These are phyloP conservation scores for Anhinga rufa DNA, from an alignment of 2,113 vertebrate genomes.

Conservation along the genomic window DNA sequence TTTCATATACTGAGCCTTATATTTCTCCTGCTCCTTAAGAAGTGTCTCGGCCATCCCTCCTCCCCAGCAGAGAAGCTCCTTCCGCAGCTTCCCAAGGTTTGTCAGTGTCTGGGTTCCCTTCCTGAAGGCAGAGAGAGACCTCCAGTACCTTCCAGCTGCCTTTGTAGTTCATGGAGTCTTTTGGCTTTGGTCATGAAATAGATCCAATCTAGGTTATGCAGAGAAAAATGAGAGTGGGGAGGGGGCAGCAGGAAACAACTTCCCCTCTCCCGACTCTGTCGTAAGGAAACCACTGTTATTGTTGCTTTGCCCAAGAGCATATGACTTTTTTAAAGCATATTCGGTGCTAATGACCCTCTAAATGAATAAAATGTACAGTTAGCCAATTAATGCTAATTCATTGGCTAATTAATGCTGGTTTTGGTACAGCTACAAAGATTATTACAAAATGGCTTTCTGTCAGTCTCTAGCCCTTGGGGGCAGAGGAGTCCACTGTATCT, in stretches of 20 bases:
- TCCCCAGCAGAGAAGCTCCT: neutral
- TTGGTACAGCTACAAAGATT: neutral
- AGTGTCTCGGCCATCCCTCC: neutral
- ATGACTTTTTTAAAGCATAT: neutral
- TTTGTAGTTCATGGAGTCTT: neutral
- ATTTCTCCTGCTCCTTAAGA: neutral
- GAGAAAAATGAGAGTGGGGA: neutral
- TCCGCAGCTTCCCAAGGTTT: neutral
- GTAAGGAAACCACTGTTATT: neutral
- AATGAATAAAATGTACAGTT: conserved; percentile 3
- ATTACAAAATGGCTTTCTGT: conserved; percentile 5
- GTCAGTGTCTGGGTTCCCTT: neutral
- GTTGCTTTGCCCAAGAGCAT: neutral
- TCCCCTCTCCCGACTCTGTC: neutral
- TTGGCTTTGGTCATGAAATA: neutral
- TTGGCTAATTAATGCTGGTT: neutral
- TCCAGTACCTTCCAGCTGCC: neutral
- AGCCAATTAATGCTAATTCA: neutral
- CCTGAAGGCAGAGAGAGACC: neutral
- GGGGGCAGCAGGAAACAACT: neutral
- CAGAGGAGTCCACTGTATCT: neutral
- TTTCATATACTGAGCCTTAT: neutral
- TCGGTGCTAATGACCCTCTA: neutral
- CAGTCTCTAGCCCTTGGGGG: neutral
- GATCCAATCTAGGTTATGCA: neutral